Evolutionary conservation across 2,113 vertebrate species (phyloP).

Genomic region (Chaetops frenatus): DNA sequence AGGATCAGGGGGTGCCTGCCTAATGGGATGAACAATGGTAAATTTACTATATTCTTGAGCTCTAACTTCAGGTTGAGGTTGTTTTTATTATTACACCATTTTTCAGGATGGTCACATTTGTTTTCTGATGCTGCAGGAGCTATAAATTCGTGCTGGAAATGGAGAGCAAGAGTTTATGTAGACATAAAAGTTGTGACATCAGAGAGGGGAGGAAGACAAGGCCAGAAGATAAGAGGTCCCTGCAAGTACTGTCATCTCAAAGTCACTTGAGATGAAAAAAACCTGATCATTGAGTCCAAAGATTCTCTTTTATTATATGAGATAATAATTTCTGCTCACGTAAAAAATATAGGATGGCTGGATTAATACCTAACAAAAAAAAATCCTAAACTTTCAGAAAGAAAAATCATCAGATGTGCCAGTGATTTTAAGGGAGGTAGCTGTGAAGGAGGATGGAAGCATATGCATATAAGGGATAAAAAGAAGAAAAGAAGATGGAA

Average conservation of each 20-base stretch:
- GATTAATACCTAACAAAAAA: not conserved
- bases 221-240: not conserved
- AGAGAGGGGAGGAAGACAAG: not conserved
- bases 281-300: not conserved
- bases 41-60: not conserved
- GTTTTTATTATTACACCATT: not conserved
- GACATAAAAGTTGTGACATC: not conserved
- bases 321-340: not conserved
- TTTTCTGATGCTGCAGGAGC: not conserved
- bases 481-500: not conserved
- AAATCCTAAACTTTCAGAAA: not conserved
- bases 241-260: not conserved
- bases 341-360: not conserved
- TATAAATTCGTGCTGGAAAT: not conserved
- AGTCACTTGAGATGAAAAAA: not conserved
- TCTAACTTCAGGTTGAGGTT: not conserved
- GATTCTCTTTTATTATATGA: not conserved
- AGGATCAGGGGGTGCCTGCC: not conserved
- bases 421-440: not conserved
- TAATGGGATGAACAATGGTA: not conserved
- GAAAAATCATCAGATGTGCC: not conserved
- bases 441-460: not conserved
- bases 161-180: not conserved
- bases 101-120: not conserved
- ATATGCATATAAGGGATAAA: not conserved